These are phyloP conservation scores for Bergia puertoricense DNA, from an alignment of 92 coral and sea anemone genomes.

Conservation along the genomic window DNA sequence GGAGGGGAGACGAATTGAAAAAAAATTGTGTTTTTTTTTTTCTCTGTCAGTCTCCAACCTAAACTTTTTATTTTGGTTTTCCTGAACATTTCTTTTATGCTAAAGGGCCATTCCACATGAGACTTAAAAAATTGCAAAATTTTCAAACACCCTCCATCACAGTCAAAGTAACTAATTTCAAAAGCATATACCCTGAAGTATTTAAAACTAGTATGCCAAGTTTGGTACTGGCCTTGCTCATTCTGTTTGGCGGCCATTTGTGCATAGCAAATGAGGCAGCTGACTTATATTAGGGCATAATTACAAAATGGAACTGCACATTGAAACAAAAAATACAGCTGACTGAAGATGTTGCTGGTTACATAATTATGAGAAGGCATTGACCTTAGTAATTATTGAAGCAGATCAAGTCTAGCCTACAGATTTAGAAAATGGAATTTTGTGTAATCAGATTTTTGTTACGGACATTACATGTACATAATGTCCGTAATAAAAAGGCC, in stretches of 20 bases:
- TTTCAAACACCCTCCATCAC: neutral
- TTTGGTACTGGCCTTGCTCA: constrained; percentile 11
- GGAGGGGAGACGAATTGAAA: too few species aligned
- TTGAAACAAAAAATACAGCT: constrained; percentile 14
- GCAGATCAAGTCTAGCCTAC: neutral
- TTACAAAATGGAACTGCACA: neutral
- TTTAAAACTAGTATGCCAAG: constrained; percentile 7
- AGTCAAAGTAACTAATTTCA: neutral
- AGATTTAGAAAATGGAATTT: neutral
- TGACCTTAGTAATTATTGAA: neutral
- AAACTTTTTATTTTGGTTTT: too few species aligned
- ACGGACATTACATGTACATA: too few species aligned
- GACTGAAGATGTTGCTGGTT: neutral
- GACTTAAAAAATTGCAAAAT: constrained; percentile 17
- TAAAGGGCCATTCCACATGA: constrained; percentile 18
- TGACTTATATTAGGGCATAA: neutral
- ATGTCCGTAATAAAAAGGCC: neutral
- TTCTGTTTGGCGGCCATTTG: constrained; percentile 11
- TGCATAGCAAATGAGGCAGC: constrained; percentile 13
- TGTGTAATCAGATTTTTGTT: neutral
- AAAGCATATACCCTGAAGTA: neutral
- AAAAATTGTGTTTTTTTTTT: too few species aligned
- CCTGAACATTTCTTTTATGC: too few species aligned
- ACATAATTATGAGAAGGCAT: constrained; percentile 8
- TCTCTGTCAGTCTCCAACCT: too few species aligned